phyloP scores from a whole-genome alignment of 2,888 invertebrate species.

The Andrena marginata region DNA sequence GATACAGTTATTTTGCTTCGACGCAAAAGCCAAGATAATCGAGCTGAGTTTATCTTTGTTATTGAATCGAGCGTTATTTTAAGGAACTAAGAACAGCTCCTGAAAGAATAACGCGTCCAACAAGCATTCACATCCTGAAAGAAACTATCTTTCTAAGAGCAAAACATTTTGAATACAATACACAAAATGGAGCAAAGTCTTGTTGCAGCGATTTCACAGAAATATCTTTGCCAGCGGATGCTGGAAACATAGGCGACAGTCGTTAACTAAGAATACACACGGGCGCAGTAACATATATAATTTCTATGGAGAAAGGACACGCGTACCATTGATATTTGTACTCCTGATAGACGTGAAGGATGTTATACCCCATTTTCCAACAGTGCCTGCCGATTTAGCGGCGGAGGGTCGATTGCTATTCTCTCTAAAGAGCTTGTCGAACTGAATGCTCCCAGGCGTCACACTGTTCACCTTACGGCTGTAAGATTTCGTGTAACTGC shows the following conservation, averaged over 20 bases:
- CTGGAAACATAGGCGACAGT: background rate
- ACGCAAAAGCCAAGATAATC: background rate
- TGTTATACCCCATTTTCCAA: constrained; percentile 97
- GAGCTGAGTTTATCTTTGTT: background rate
- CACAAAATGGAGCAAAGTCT: background rate
- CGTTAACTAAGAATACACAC: background rate
- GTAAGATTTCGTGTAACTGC: constrained; percentile 83
- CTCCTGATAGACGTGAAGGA: constrained; percentile 96
- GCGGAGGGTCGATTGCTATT: constrained; percentile 95
- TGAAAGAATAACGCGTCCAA: background rate
- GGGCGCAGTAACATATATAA: background rate
- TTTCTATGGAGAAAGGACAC: background rate
- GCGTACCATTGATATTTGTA: constrained; percentile 89
- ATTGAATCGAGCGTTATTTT: no score
- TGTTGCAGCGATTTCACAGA: background rate
- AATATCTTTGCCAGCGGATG: background rate
- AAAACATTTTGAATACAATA: background rate
- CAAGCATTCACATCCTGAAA: background rate
- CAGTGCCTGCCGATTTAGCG: constrained; percentile 95
- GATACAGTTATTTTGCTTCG: background rate
- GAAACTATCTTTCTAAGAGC: background rate
- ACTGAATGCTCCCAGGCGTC: constrained; percentile 87
- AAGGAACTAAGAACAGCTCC: no score
- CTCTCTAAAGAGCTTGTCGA: constrained; percentile 89
- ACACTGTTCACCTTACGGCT: constrained; percentile 83